These are phyloP conservation scores for Oriolus oriolus DNA, from an alignment of 2,113 vertebrate species.

Conservation along the genomic window DNA sequence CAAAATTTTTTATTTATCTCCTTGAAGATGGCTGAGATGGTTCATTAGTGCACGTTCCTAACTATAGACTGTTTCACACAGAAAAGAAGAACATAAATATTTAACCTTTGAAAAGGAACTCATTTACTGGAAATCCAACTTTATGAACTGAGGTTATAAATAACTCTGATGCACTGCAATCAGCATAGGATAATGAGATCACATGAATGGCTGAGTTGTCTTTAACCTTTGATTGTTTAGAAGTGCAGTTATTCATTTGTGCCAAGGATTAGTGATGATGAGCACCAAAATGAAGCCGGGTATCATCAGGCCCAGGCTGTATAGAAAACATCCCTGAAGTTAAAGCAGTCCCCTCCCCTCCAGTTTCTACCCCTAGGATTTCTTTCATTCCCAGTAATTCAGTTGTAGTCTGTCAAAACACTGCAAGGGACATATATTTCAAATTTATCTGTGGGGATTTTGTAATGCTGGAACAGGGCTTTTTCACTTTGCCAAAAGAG, in stretches of 20 bases:
- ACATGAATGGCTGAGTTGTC: conserved; percentile 58
- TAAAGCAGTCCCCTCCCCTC: neutral
- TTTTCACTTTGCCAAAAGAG: conserved; percentile 32
- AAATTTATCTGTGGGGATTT: conserved; percentile 48
- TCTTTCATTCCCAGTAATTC: conserved; percentile 37
- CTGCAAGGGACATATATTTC: conserved; percentile 57
- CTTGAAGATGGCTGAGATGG: neutral
- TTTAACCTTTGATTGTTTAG: conserved; percentile 74
- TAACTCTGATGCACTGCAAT: conserved; percentile 65
- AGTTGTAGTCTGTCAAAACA: conserved; percentile 57
- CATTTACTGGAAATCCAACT: conserved; percentile 70
- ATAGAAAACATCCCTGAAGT: conserved; percentile 34
- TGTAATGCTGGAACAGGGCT: conserved; percentile 12
- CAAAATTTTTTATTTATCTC: neutral
- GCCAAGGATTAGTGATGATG: conserved; percentile 24
- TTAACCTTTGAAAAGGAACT: conserved; percentile 71
- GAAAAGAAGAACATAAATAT: conserved; percentile 70
- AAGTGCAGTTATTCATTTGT: conserved; percentile 57
- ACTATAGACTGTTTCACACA: conserved; percentile 35
- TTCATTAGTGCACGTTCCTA: conserved; percentile 21
- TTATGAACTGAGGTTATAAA: conserved; percentile 64
- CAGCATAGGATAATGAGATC: conserved; percentile 62
- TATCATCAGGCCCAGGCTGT: neutral
- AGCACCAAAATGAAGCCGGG: neutral
- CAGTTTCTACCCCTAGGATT: neutral